These are phyloP conservation scores for Spinus pinus DNA, from an alignment of 2,797 vertebrate genomes.

Conservation along the genomic window DNA sequence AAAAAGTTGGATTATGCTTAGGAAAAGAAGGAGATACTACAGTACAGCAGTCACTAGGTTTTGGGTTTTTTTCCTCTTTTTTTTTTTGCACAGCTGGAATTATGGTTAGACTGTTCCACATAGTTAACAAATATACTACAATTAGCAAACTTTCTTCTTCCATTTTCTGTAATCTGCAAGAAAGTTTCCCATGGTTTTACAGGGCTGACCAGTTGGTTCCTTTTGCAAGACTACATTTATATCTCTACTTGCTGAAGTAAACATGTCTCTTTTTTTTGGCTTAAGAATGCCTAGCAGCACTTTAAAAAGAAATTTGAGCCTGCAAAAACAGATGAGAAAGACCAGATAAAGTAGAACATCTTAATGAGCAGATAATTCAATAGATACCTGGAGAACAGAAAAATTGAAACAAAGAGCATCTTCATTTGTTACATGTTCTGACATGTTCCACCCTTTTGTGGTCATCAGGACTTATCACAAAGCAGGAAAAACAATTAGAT, in stretches of 20 bases:
- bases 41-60: not conserved
- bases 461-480: not conserved
- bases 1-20: conserved; percentile 47
- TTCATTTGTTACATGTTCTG: not conserved
- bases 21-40: conserved; percentile 42
- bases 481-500: conserved; percentile 6
- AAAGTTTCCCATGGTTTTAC: not conserved
- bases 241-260: conserved; percentile 14
- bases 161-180: not conserved
- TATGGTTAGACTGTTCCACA: not conserved
- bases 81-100: not conserved
- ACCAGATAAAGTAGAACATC: conserved; percentile 1
- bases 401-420: not conserved
- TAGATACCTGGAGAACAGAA: not conserved
- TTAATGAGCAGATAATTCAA: not conserved
- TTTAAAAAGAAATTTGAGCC: not conserved
- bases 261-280: not conserved
- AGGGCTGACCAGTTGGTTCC: not conserved
- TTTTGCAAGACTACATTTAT: not conserved
- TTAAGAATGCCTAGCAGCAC: not conserved
- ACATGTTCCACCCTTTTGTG: not conserved
- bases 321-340: conserved; percentile 1
- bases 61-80: not conserved
- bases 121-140: not conserved
- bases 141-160: conserved; percentile 13